phyloP scores from a whole-genome alignment of 2,888 invertebrate species.

The Aplocera efformata region DNA sequence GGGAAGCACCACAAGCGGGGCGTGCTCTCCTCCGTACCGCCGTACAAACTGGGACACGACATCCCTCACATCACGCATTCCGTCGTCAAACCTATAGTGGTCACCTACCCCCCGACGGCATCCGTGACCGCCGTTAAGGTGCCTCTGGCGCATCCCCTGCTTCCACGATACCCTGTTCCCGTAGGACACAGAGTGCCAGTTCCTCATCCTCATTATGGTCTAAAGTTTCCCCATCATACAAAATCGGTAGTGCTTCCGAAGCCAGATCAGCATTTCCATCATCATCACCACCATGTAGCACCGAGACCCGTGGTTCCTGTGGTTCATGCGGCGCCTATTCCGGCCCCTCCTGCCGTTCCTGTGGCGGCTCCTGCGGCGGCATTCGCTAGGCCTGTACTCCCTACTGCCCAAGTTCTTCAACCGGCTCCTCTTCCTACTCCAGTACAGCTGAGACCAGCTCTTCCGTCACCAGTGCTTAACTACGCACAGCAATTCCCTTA shows the following conservation, averaged over 20 bases:
- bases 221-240: constrained; percentile 57
- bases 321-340: constrained; percentile 38
- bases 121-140: constrained; percentile 69
- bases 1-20: constrained; percentile 67
- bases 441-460: constrained; percentile 43
- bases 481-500: constrained; percentile 47
- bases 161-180: constrained; percentile 51
- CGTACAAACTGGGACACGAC: constrained; percentile 73
- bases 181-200: constrained; percentile 60
- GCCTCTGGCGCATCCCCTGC: constrained; percentile 55
- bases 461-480: constrained; percentile 26
- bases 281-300: constrained; percentile 67
- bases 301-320: constrained; percentile 59
- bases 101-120: constrained; percentile 70
- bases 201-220: constrained; percentile 61
- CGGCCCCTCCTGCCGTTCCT: constrained; percentile 44
- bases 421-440: constrained; percentile 45
- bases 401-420: constrained; percentile 21
- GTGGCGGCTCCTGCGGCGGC: constrained; percentile 40
- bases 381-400: constrained; percentile 45
- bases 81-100: constrained; percentile 67
- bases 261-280: constrained; percentile 65
- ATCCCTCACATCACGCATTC: constrained; percentile 72
- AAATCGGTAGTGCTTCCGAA: constrained; percentile 49
- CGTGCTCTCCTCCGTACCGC: constrained; percentile 59